Evolutionary conservation across 2,113 vertebrate genomes (phyloP).

Genomic region (Turdus rufiventris): DNA sequence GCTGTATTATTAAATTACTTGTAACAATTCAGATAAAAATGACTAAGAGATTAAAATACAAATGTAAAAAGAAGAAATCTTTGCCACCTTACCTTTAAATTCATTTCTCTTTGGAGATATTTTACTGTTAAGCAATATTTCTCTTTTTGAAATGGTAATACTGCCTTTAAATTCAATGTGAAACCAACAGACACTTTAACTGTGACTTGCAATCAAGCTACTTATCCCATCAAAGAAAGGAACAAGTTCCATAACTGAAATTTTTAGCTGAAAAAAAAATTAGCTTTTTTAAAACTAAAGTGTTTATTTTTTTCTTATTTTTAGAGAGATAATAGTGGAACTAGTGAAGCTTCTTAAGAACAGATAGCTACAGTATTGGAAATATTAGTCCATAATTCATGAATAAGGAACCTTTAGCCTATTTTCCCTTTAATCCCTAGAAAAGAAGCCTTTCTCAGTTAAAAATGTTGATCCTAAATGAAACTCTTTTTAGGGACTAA

Average conservation of each 20-base stretch:
- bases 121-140: background rate
- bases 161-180: background rate
- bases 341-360: background rate
- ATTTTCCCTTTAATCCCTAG: background rate
- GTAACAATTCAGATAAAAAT: background rate
- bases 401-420: background rate
- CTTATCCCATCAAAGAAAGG: background rate
- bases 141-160: background rate
- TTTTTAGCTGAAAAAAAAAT: background rate
- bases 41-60: background rate
- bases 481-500: background rate
- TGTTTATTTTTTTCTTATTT: background rate
- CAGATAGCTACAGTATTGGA: background rate
- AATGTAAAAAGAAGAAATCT: background rate
- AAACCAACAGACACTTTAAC: background rate
- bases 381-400: background rate
- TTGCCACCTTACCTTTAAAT: background rate
- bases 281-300: background rate
- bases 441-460: background rate
- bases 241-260: background rate
- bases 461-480: background rate
- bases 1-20: background rate
- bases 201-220: background rate
- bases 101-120: background rate
- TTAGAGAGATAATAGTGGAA: background rate